phyloP scores from a whole-genome alignment of 2,113 vertebrate species.

The Oxygymnocypris stewartii region DNA sequence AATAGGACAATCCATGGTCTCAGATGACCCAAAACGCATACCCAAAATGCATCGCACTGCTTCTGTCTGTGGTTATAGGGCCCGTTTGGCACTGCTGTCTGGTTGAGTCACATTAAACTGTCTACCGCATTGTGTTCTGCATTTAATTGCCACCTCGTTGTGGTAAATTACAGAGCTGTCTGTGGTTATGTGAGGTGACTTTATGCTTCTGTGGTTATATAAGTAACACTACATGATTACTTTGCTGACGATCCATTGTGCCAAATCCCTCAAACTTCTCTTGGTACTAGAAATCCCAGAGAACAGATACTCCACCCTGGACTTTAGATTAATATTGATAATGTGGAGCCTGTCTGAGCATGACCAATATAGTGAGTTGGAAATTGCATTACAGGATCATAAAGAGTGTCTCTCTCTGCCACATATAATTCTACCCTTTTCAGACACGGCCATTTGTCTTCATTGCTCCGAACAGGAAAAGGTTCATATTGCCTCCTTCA shows the following conservation, averaged over 20 bases:
- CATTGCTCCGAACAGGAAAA: slow-evolving; percentile 75
- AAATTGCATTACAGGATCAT: slow-evolving; percentile 60
- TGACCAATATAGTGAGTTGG: slow-evolving; percentile 54
- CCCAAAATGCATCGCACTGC: neutral
- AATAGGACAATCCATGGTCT: neutral
- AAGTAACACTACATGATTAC: neutral
- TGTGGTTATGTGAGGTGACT: neutral
- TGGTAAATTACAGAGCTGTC: neutral
- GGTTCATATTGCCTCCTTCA: slow-evolving; percentile 75
- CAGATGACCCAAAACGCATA: neutral
- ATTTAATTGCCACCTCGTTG: neutral
- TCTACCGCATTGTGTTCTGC: neutral
- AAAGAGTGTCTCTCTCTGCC: slow-evolving; percentile 67
- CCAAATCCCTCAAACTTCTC: slow-evolving; percentile 19
- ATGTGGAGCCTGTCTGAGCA: slow-evolving; percentile 32
- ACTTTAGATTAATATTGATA: slow-evolving; percentile 42
- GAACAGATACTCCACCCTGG: neutral
- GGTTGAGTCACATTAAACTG: slow-evolving; percentile 1
- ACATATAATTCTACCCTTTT: slow-evolving; percentile 75
- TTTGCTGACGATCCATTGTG: neutral
- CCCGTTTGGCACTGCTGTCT: neutral
- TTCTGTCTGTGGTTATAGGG: neutral
- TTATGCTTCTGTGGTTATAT: slow-evolving; percentile 9
- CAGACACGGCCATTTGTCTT: slow-evolving; percentile 75
- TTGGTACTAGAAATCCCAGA: slow-evolving; percentile 13